Evolutionary conservation across 2,888 invertebrate genomes (phyloP).

Genomic region (Lomographa bimaculata): DNA sequence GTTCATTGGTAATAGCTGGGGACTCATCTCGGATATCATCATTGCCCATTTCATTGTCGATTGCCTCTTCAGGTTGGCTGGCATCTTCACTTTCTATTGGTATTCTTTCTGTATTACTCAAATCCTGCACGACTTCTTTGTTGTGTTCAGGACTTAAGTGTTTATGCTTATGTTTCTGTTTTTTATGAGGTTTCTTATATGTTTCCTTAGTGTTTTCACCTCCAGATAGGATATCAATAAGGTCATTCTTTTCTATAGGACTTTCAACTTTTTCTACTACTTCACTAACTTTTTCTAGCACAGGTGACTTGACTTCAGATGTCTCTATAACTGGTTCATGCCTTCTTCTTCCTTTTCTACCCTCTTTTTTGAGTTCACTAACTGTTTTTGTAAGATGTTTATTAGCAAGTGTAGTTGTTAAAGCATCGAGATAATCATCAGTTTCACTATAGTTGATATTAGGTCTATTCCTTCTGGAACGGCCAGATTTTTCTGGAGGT

Average conservation of each 20-base stretch:
- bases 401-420: constrained; percentile 66
- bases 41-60: constrained; percentile 38
- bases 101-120: constrained; percentile 32
- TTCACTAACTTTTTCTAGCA: constrained; percentile 28
- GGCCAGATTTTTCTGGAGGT: constrained; percentile 66
- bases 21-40: constrained; percentile 43
- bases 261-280: constrained; percentile 54
- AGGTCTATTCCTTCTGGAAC: constrained; percentile 74
- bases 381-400: constrained; percentile 67
- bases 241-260: constrained; percentile 57
- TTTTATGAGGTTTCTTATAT: constrained; percentile 59
- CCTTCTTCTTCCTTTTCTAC: constrained; percentile 66
- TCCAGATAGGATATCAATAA: constrained; percentile 65
- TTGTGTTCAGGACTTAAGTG: constrained; percentile 55
- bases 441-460: constrained; percentile 83
- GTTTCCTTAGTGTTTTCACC: constrained; percentile 50
- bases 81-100: constrained; percentile 31
- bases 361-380: constrained; percentile 70
- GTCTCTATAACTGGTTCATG: constrained; percentile 50
- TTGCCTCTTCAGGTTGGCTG: constrained; percentile 19
- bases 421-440: constrained; percentile 77
- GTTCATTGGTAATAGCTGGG: constrained; percentile 52
- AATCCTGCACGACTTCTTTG: constrained; percentile 35
- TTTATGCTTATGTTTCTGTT: constrained; percentile 62
- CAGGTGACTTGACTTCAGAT: constrained; percentile 33